These are phyloP conservation scores for Sus scrofa DNA, from an alignment of 2,113 vertebrate genomes.

Conservation along the genomic window T2T-Sscrofa CM000812.6:142905501-142906000, in stretches of 20 bases:
- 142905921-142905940: not conserved
- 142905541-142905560: not conserved
- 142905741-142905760: not conserved
- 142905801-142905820: not conserved
- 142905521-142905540: not conserved
- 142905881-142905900: not conserved
- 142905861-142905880: not conserved
- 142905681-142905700: constrained; percentile 18
- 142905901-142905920: not conserved
- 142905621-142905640: not conserved
- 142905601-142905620: not conserved
- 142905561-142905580: not conserved
- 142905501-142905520: not conserved
- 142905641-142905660: not conserved
- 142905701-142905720: not conserved
- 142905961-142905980: not conserved
- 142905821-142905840: not conserved
- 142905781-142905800: not conserved
- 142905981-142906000: not conserved
- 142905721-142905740: not conserved
- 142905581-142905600: not conserved
- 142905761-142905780: not conserved
- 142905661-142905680: not conserved
- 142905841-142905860: not conserved
- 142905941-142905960: not conserved